These are phyloP conservation scores for Centruroides sculpturatus DNA, from an alignment of 1,140 invertebrate genomes.

Conservation along the genomic window DNA sequence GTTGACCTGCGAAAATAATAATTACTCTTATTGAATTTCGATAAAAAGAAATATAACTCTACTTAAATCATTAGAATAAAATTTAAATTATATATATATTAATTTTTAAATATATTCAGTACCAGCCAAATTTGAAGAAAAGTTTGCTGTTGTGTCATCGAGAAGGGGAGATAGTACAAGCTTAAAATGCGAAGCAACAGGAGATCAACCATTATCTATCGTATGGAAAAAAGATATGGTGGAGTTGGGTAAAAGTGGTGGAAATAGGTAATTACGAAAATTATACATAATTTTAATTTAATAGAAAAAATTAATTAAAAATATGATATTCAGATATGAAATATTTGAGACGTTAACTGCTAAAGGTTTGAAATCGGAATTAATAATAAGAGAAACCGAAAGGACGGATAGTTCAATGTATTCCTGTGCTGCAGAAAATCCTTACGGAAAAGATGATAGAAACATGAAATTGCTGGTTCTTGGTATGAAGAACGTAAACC, in stretches of 20 bases:
- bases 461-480: constrained; percentile 79
- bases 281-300: neutral
- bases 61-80: no score
- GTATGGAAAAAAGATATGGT: constrained; percentile 45
- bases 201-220: constrained; percentile 90
- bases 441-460: constrained; percentile 80
- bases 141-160: constrained; percentile 80
- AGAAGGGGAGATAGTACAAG: constrained; percentile 78
- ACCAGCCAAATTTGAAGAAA: constrained; percentile 84
- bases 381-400: constrained; percentile 73
- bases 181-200: constrained; percentile 82
- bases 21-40: no score
- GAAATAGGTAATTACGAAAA: constrained; percentile 1
- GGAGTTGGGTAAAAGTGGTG: constrained; percentile 12
- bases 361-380: constrained; percentile 22
- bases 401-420: constrained; percentile 76
- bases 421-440: constrained; percentile 72
- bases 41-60: no score
- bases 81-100: neutral
- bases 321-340: constrained; percentile 15
- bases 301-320: no score
- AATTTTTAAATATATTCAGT: constrained; percentile 36
- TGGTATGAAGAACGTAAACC: constrained; percentile 37
- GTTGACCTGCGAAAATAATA: no score
- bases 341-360: constrained; percentile 18